Base-by-base conservation (phyloP, 1,140 invertebrate species). In the Drosophila persimilis region DNA sequence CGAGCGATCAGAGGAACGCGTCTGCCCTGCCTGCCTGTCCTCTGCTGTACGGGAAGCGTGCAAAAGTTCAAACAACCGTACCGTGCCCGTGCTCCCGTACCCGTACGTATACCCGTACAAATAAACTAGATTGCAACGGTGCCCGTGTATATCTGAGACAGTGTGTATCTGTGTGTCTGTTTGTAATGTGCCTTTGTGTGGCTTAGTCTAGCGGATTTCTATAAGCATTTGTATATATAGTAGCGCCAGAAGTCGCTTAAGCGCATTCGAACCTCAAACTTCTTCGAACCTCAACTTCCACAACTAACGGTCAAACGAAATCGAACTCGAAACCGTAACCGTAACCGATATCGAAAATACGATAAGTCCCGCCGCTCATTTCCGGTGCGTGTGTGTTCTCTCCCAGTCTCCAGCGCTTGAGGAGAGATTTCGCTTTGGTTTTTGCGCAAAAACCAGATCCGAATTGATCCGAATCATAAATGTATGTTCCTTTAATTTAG, bases 61-160 rank as follows among this genome's bases (percentile, higher is more conserved):
- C 20, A 47, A 72, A 67, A 85, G 80, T 84, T 84, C 73, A 81
- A 85, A 85, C 79, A 86, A 77, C 56, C 71, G 60, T 70, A 74
- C 31, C 31, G 35, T 39, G 5, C 35, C 35, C 35, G 31, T 31
- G 8, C 29, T 0, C 31, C 31, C 31, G 35, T 26, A 24, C 29
- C 31, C 31, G 35, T 39, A 13, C 65, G 17, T 31, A 31, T 2
- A 31, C 29, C 45, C 61, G 62, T 51, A 41, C 65, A 85, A 81
- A 61, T 86, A 86, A 85, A 86, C 81, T 86, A 85, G 81, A 85
- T 85, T 85, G 81, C 73, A 73, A 69, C 56, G 77, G 81, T 43
- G 51, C 43, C 59, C 17, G 63, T 61, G 22, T 71, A 31, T 44
- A 3, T 31, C 9, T 22, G 59, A 58, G 22, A 62, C 31, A 41